A percentile compares a stretch with the other conserved stretches of the same genome.
Evolutionary conservation across 2,888 invertebrate species (phyloP).

Genomic region (Oligia fasciuncula): DNA sequence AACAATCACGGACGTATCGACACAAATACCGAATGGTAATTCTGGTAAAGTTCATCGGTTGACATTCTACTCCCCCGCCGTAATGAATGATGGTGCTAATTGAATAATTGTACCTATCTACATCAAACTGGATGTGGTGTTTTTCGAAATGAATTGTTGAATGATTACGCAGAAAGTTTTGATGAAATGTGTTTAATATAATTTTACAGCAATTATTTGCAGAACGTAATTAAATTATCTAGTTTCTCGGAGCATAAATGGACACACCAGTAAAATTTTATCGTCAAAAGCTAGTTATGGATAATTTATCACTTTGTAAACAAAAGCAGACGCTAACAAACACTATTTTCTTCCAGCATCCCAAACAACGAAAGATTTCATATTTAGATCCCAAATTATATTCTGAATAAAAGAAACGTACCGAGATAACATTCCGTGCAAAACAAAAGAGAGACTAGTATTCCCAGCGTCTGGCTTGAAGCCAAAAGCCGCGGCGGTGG

Average conservation of each 20-base stretch:
- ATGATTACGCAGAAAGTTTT: slow-evolving; percentile 8
- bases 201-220: neutral
- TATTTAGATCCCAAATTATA: slow-evolving; percentile 68
- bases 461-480: slow-evolving; percentile 80
- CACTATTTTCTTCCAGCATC: slow-evolving; percentile 35
- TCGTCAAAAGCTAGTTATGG: neutral
- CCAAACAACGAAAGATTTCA: slow-evolving; percentile 55
- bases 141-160: slow-evolving; percentile 33
- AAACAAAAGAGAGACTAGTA: slow-evolving; percentile 83
- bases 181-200: neutral
- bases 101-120: slow-evolving; percentile 43
- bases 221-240: neutral
- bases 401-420: slow-evolving; percentile 71
- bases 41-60: slow-evolving; percentile 70
- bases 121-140: slow-evolving; percentile 26
- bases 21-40: slow-evolving; percentile 72
- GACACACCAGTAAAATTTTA: neutral
- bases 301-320: slow-evolving; percentile 8
- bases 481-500: slow-evolving; percentile 82
- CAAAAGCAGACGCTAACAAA: slow-evolving; percentile 16
- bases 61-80: slow-evolving; percentile 56
- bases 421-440: slow-evolving; percentile 73
- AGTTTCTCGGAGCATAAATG: neutral
- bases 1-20: slow-evolving; percentile 81
- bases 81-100: slow-evolving; percentile 52